Base-by-base conservation (phyloP, 2,113 vertebrate species). In the Montifringilla adamsi region DNA sequence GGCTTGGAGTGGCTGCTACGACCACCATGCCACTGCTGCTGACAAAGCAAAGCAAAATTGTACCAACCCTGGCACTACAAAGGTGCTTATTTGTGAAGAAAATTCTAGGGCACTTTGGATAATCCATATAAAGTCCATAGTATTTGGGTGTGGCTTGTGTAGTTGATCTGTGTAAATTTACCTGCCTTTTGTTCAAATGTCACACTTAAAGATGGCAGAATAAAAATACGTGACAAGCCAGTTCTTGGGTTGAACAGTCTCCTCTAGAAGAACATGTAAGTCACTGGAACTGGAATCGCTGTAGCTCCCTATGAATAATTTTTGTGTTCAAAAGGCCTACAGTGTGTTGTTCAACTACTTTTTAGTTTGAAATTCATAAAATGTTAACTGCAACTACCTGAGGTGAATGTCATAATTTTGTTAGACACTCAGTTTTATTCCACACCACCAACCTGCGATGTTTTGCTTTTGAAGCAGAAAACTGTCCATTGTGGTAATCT, bases 341-440 rank as follows among this genome's bases (percentile, higher is more conserved):
- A 94, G 50, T 53, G 11, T 53, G 8, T 53, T 53, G 52, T 89
- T 89, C 83, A 92, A 41, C 73, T 46, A 20, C 19, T 63, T 93
- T 81, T 97, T 66, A 90, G 52, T 90, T 78, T 93, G 78, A 75
- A 75, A 76, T 90, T 81, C 23, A 92, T 93, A 69, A 96, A 96
- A 95, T 93, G 59, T 49, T 92, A 79, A 70, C 41, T 69, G 83
- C 53, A 55, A 27, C 62, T 89, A 82, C 94, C 85, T 76, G 59
- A 87, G 44, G 30, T 95, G 96, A 92, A 74, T 70, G 73, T 64
- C 69, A 84, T 33, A 15, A 14, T 72, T 89, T 81, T 49, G 56
- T 88, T 47, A 76, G 24, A 59, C 87, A 37, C 35, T 30, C 4
- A 26, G 63, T 79, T 86, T 88, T 70, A 55, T 89, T 86, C 37